phyloP scores from a whole-genome alignment of 2,888 invertebrate species.

The Ormyrus pomaceus region DNA sequence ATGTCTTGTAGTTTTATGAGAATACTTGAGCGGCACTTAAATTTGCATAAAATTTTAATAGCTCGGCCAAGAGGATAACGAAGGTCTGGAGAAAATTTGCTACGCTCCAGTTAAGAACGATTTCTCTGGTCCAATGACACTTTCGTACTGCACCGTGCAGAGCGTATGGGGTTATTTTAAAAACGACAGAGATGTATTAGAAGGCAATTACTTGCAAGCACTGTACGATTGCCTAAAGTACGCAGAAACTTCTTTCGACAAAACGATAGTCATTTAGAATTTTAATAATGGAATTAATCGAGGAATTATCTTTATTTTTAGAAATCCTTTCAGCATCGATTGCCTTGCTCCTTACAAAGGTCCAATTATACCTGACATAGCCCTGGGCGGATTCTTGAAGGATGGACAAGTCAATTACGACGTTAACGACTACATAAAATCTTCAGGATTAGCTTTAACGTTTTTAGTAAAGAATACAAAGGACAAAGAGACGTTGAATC shows the following conservation, averaged over 20 bases:
- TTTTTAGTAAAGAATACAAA: conserved; percentile 86
- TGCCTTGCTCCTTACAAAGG: conserved; percentile 93
- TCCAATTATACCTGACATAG: conserved; percentile 89
- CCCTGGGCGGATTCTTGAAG: conserved; percentile 86
- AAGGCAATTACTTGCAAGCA: conserved; percentile 77
- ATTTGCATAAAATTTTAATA: conserved; percentile 55
- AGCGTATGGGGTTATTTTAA: conserved; percentile 89
- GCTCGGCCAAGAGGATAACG: conserved; percentile 78
- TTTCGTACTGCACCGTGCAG: conserved; percentile 87
- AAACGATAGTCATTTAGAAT: background rate
- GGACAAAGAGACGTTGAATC: conserved; percentile 78
- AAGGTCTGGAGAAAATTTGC: conserved; percentile 85
- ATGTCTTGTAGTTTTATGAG: no score
- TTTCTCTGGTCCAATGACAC: conserved; percentile 78
- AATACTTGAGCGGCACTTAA: no score
- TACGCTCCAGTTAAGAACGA: conserved; percentile 87
- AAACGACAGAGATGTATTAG: conserved; percentile 77
- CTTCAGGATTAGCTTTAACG: conserved; percentile 85
- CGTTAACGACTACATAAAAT: conserved; percentile 79
- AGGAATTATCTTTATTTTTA: conserved; percentile 63
- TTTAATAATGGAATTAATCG: background rate
- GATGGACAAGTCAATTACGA: conserved; percentile 75
- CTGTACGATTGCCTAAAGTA: conserved; percentile 73
- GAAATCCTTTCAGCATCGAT: conserved; percentile 78
- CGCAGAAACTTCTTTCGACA: conserved; percentile 59